A percentile compares a stretch with the other conserved stretches of the same genome.
These are phyloP conservation scores for Drosophila jambulina DNA, from an alignment of 1,140 invertebrate genomes.

Conservation along the genomic window DNA sequence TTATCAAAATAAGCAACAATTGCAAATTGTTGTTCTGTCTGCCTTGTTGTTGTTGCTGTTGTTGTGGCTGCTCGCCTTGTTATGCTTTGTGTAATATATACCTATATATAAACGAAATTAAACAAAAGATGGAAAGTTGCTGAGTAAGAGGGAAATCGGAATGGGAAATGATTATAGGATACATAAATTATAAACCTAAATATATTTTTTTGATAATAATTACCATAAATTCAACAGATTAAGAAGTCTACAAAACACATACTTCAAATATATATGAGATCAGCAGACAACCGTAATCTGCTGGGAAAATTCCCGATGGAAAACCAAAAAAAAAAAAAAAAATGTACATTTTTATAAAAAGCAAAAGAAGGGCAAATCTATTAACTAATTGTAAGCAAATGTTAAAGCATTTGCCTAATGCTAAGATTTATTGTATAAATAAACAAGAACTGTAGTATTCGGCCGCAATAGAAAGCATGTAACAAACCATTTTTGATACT, in stretches of 20 bases:
- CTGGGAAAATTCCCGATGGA: slow-evolving; percentile 17
- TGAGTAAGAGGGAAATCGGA: slow-evolving; percentile 55
- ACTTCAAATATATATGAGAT: slow-evolving; percentile 20
- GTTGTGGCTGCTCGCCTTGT: slow-evolving; percentile 52
- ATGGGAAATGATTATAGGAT: slow-evolving; percentile 57
- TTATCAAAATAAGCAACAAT: slow-evolving; percentile 67
- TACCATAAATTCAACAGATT: slow-evolving; percentile 47
- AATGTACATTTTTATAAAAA: slow-evolving; percentile 65
- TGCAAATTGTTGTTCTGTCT: slow-evolving; percentile 57
- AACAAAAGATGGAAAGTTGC: slow-evolving; percentile 46
- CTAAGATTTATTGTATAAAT: slow-evolving; percentile 53
- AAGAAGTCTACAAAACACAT: slow-evolving; percentile 51
- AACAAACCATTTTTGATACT: slow-evolving; percentile 70
- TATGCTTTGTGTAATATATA: slow-evolving; percentile 70
- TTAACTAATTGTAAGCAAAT: slow-evolving; percentile 77
- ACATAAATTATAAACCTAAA: slow-evolving; percentile 56
- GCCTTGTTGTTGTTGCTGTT: slow-evolving; percentile 55
- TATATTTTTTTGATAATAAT: slow-evolving; percentile 80
- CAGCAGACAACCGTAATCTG: slow-evolving; percentile 14
- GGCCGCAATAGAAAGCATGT: slow-evolving; percentile 49
- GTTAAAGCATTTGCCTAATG: slow-evolving; percentile 47
- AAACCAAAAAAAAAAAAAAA: slow-evolving; percentile 49
- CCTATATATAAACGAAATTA: slow-evolving; percentile 25
- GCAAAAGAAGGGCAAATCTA: slow-evolving; percentile 51
- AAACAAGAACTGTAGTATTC: slow-evolving; percentile 57